Evolutionary conservation across 2,888 invertebrate species (phyloP), one percentile per base, ranked within the genome.

Genomic region (Caenorhabditis virilis): DNA sequence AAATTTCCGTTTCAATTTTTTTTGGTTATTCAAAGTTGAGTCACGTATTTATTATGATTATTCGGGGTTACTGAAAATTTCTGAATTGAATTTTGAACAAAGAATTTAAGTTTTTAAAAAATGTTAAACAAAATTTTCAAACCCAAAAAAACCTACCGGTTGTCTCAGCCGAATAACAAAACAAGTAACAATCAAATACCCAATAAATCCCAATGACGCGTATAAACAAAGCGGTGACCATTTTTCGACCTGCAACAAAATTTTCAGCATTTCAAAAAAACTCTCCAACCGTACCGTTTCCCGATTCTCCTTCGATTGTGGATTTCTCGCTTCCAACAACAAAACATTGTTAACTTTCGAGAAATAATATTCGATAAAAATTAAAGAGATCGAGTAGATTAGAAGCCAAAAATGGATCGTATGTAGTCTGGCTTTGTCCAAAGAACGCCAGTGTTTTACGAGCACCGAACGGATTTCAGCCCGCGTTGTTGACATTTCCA

Each of bases 381-480:
- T 74, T 47, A 78, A 77, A 11, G 79, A 78, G 6, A 73, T 63
- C 23, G 79, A 63, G 50, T 78, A 82, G 9, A 78, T 64, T 46
- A 81, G 71, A 7, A 82, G 69, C 79, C 82, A 82, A 26, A 82
- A 57, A 51, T 79, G 79, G 55, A 82, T 76, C 2, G 77, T 79
- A 53, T 82, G 79, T 22, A 82, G 70, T 18, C 80, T 66, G 16
- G 80, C 80, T 25, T 78, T 68, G 60, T 82, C 82, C 39, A 82
- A 61, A 6, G 72, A 69, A 22, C 77, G 68, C 82, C 82, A 82
- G 53, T 82, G 82, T 9, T 78, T 67, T 6, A 76, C 72, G 15
- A 82, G 69, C 15, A 80, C 82, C 26, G 76, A 66, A 42, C 78
- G 75, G 49, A 80, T 78, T 60, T 80, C 78, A 13, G 66, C 64